Conservation (phyloP, 2,113 vertebrate species). For the Enhydra lutris region DNA sequence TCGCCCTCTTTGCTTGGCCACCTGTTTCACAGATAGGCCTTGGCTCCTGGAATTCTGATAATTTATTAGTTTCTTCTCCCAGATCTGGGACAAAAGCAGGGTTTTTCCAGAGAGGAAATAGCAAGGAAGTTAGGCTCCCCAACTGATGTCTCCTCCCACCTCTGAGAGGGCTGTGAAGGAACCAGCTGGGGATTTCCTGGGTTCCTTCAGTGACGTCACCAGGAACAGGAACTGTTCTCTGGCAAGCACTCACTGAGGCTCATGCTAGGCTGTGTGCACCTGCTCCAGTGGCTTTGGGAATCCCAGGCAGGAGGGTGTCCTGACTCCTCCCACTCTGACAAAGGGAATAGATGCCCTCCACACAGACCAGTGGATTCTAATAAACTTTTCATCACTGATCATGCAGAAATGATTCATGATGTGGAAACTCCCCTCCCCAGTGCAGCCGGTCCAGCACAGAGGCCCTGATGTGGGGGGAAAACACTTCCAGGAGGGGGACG, state of each 20-base stretch:
- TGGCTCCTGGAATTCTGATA: neutral
- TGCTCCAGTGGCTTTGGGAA: neutral
- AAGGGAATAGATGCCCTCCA: neutral
- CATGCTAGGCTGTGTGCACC: neutral
- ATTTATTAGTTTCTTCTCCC: neutral
- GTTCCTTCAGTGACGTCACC: neutral
- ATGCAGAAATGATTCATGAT: neutral
- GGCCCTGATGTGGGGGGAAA: neutral
- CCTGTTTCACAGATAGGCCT: neutral
- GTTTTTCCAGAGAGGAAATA: neutral
- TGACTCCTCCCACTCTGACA: neutral
- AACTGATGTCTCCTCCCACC: neutral
- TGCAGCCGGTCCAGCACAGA: neutral
- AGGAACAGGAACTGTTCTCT: neutral
- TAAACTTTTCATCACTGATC: neutral
- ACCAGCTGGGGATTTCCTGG: neutral
- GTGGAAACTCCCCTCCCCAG: neutral
- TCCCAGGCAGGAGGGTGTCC: accelerated
- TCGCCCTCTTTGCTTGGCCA: neutral
- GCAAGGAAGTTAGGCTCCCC: neutral
- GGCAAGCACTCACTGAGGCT: neutral
- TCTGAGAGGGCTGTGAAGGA: neutral
- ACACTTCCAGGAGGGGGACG: no score
- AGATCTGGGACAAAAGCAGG: neutral
- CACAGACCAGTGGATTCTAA: neutral